Percentiles rank a stretch among this genome's conserved stretches.
Conservation (phyloP, 2,113 vertebrate species). For the Diphyllodes magnificus region DNA sequence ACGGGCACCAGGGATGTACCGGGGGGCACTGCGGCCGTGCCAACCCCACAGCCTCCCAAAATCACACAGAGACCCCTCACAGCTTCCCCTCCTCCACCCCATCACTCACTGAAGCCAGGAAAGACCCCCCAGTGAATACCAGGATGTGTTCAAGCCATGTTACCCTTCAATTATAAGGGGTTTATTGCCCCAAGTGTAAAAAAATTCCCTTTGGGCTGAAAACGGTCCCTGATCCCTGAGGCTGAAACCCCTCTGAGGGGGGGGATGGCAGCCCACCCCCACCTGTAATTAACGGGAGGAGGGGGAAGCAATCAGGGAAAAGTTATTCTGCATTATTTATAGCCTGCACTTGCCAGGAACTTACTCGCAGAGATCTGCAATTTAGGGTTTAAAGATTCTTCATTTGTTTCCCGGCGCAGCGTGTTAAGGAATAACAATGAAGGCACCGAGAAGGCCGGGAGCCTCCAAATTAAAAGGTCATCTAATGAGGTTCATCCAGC, state of each 20-base stretch:
- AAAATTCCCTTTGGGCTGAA: neutral
- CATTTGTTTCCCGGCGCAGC: conserved; percentile 24
- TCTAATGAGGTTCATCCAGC: neutral
- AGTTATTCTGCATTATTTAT: conserved; percentile 62
- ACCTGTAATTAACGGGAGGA: conserved; percentile 2
- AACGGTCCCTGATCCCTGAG: neutral
- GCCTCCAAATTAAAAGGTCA: conserved; percentile 3
- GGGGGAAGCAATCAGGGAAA: conserved; percentile 57
- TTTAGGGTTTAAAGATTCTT: conserved; percentile 57
- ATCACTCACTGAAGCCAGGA: neutral
- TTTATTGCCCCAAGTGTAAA: neutral
- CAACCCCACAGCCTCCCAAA: neutral
- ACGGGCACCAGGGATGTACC: neutral
- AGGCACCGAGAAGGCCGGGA: neutral
- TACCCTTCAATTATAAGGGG: neutral
- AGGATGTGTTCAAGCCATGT: neutral
- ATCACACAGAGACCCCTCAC: neutral
- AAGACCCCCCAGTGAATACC: neutral
- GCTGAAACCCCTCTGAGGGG: neutral
- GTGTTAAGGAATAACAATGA: conserved; percentile 51
- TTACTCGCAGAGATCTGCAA: conserved; percentile 52
- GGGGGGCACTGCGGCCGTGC: fast-evolving
- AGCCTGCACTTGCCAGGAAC: conserved; percentile 56
- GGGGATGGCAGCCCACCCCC: neutral
- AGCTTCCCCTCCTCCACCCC: neutral